A percentile compares a stretch with the other conserved stretches of the same genome.
phyloP scores from a whole-genome alignment of 2,888 invertebrate species.

The Cataglyphis cursor region DNA sequence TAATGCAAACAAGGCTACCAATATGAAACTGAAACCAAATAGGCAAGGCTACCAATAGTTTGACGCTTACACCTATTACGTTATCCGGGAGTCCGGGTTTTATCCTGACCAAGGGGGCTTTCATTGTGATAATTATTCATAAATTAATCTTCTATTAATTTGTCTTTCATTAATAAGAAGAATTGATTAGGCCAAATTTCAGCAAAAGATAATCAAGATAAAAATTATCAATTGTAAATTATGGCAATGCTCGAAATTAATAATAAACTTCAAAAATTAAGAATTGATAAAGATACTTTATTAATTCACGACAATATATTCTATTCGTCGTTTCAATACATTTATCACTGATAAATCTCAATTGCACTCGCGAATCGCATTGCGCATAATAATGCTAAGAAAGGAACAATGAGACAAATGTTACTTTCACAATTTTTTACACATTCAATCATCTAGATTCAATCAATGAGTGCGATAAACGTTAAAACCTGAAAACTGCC shows the following conservation, averaged over 20 bases:
- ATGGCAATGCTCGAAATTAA: not conserved
- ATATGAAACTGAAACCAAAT: not conserved
- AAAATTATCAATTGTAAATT: not conserved
- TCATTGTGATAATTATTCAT: too few relatives aligned
- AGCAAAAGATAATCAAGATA: not conserved
- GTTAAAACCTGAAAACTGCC: slow-evolving; percentile 94
- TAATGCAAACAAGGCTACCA: not conserved
- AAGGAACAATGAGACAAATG: slow-evolving; percentile 24
- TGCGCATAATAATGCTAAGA: slow-evolving; percentile 4
- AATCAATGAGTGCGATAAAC: slow-evolving; percentile 81
- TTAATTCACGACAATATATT: slow-evolving; percentile 26
- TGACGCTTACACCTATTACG: too few relatives aligned
- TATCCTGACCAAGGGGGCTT: too few relatives aligned
- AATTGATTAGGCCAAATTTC: not conserved
- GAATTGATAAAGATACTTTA: slow-evolving; percentile 35
- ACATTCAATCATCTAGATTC: slow-evolving; percentile 38
- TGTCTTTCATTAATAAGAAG: too few relatives aligned
- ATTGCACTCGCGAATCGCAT: slow-evolving; percentile 13
- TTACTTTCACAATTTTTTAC: slow-evolving; percentile 40
- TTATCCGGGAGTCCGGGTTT: too few relatives aligned
- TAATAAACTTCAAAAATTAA: slow-evolving; percentile 27
- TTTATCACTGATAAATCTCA: not conserved
- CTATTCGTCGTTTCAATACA: slow-evolving; percentile 4
- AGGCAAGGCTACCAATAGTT: too few relatives aligned
- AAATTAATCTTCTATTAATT: too few relatives aligned